Percentiles rank a stretch among this genome's conserved stretches.
These are phyloP conservation scores for Ancistrus triradiatus DNA, from an alignment of 2,113 vertebrate genomes.

Conservation along the genomic window DNA sequence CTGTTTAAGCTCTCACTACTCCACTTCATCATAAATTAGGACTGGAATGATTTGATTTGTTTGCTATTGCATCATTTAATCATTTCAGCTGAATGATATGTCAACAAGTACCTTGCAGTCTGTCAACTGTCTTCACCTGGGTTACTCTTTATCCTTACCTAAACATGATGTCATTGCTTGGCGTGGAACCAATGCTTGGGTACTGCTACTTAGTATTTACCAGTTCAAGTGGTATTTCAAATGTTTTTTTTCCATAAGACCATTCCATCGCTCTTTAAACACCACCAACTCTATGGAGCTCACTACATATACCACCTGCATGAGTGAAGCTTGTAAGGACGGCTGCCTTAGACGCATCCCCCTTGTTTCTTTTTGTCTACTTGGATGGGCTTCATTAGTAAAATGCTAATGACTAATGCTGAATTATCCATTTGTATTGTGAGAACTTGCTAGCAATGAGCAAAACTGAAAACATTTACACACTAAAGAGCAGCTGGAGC, in stretches of 20 bases:
- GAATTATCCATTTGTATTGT: conserved; percentile 33
- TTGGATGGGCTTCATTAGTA: conserved; percentile 18
- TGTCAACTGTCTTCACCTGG: conserved; percentile 49
- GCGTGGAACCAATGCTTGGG: conserved; percentile 42
- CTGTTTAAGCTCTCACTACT: conserved; percentile 47
- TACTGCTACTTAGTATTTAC: conserved; percentile 15
- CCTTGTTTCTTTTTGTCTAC: conserved; percentile 14
- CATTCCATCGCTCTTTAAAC: conserved; percentile 9
- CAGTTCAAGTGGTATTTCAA: conserved; percentile 15
- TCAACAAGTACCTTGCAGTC: conserved; percentile 46
- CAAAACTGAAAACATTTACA: conserved; percentile 37
- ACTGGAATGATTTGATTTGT: conserved; percentile 51
- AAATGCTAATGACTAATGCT: conserved; percentile 26
- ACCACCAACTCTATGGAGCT: neutral
- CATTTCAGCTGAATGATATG: too few species aligned
- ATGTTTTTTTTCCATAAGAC: conserved; percentile 33
- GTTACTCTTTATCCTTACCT: conserved; percentile 50
- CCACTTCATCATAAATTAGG: too few species aligned
- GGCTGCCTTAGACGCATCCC: conserved; percentile 27
- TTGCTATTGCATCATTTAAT: too few species aligned
- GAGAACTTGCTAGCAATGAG: conserved; percentile 25
- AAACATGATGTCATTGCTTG: conserved; percentile 41
- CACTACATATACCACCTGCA: neutral
- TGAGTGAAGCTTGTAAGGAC: conserved; percentile 27
- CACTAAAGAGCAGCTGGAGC: conserved; percentile 10